Conservation (phyloP, 2,888 invertebrate genomes). For the Helleia helle region DNA sequence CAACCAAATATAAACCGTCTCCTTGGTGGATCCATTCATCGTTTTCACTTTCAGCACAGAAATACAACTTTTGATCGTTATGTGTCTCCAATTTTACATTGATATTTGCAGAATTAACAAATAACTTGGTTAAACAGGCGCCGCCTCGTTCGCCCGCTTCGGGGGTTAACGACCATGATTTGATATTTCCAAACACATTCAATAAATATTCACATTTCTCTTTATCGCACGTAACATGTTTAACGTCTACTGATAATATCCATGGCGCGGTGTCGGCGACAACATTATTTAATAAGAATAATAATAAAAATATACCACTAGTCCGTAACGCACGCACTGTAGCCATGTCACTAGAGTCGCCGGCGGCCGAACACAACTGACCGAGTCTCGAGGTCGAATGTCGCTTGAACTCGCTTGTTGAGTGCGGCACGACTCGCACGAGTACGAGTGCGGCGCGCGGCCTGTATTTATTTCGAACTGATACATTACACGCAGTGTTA, state of each 20-base stretch:
- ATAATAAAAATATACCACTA: slow-evolving; percentile 56
- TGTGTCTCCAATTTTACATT: slow-evolving; percentile 31
- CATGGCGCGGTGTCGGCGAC: slow-evolving; percentile 50
- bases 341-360: slow-evolving; percentile 39
- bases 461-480: not conserved
- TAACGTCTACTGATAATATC: slow-evolving; percentile 52
- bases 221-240: slow-evolving; percentile 36
- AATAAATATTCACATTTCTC: slow-evolving; percentile 47
- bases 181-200: slow-evolving; percentile 40
- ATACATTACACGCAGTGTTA: not conserved
- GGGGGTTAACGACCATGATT: slow-evolving; percentile 52
- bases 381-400: slow-evolving; percentile 18
- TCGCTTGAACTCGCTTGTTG: not conserved
- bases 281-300: slow-evolving; percentile 54
- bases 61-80: slow-evolving; percentile 39
- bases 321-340: slow-evolving; percentile 46
- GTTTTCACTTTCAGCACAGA: slow-evolving; percentile 45
- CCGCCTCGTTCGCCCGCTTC: slow-evolving; percentile 34
- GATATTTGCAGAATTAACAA: slow-evolving; percentile 22
- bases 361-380: slow-evolving; percentile 2
- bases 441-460: not conserved
- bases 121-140: slow-evolving; percentile 29
- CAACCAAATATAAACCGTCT: slow-evolving; percentile 51
- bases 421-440: slow-evolving; percentile 9
- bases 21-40: slow-evolving; percentile 54